Base-by-base conservation (phyloP, 2,888 invertebrate genomes). In the Apamea sordens region DNA sequence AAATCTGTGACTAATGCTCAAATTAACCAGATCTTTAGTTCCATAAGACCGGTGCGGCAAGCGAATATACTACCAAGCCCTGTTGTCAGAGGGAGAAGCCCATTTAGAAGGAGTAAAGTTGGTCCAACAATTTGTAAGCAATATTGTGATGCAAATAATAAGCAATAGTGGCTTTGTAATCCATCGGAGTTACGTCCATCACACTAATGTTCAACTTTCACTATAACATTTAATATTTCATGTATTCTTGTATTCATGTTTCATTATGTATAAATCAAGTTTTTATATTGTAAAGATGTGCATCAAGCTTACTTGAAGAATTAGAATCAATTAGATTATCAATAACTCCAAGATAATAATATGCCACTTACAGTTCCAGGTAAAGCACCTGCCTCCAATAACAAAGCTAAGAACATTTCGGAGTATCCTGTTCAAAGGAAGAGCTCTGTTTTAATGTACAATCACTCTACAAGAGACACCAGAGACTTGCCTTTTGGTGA, bases 401-500 rank as follows among this genome's bases (percentile, higher is more conserved):
- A 92, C 0, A 93, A 89, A 86, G 85, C 90, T 13, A 91, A 89
- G 76, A 78, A 88, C n/a, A 81, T 83, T 50, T 73, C 81, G 21
- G 90, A 90, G n/a, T 90, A 84, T 79, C 73, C 77, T 8, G 76
- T 91, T 15, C 84, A 82, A 8, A 93, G 91, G 84, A 93, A 93
- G 87, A 93, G 88, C 76, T 93, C 94, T n/a, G 92, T 96, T 5
- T 93, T 93, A 18, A 92, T 95, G 82, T 96, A 96, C 86, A 95
- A 96, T 79, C 96, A 96, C 85, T 91, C 92, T 18, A 95, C 96
- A 28, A 93, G 94, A 86, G 94, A 95, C 77, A 90, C 89, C 13
- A 89, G 90, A 83, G 93, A 95, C 67, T 79, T 95, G 59, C 92
- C 92, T 4, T 89, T 81, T 73, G 86, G 84, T 73, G 92, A 93